Percentiles rank a stretch among this genome's conserved stretches.
Conservation (phyloP, 37 sponge, comb jelly and placozoan species). For the Theonella swinhoei region DNA sequence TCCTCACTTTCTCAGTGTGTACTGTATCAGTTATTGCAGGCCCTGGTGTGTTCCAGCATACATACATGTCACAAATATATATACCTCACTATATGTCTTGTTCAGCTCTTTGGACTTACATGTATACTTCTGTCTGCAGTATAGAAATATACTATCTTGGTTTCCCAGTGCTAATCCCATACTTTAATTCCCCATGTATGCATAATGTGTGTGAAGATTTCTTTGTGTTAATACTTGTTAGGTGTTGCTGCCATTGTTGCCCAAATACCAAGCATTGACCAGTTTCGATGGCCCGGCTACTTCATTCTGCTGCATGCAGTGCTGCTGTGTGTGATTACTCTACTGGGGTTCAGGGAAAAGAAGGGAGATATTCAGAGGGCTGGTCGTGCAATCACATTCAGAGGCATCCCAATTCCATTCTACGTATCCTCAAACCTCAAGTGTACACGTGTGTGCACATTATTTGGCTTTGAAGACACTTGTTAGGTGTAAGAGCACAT, state of each 20-base stretch:
- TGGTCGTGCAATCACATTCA: neutral
- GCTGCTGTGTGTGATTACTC: conserved; percentile 1
- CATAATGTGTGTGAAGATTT: no score
- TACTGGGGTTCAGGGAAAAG: conserved; percentile 35
- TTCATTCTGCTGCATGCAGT: conserved; percentile 6
- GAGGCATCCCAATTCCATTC: neutral
- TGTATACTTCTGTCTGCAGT: no score
- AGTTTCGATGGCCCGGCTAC: conserved; percentile 58
- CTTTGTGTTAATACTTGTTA: neutral
- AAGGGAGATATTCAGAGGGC: conserved; percentile 27
- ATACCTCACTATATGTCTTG: no score
- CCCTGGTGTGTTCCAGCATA: conserved; percentile 26
- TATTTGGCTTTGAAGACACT: neutral
- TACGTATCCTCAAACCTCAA: conserved; percentile 1
- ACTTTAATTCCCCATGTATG: no score
- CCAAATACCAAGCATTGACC: conserved; percentile 51
- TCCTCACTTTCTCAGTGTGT: conserved; percentile 22
- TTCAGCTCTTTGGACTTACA: no score
- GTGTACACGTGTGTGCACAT: neutral
- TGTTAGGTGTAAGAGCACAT: no score
- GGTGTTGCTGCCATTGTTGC: conserved; percentile 34
- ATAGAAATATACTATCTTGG: no score
- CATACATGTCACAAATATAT: neutral
- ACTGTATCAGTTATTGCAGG: conserved; percentile 4
- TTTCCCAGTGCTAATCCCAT: no score